Base-by-base conservation (phyloP, 2,888 invertebrate species). In the Craniophora ligustri region DNA sequence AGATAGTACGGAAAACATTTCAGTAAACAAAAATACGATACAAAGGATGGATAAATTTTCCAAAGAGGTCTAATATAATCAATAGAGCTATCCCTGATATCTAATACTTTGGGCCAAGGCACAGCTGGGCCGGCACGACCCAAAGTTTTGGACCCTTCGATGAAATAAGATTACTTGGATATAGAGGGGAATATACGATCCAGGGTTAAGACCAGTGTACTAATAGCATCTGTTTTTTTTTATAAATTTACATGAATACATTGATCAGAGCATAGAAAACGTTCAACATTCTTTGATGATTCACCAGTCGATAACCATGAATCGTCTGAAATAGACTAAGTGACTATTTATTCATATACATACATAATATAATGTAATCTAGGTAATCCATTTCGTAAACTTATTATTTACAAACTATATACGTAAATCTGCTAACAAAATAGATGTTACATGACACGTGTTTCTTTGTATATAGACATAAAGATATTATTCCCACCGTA, bases 21-120 rank as follows among this genome's bases (percentile, higher is more conserved):
- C 1, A 10, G 4, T 26, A 30, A 16, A 13, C 10, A 14, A 30
- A n/a, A 35, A 36, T 6, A 11, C 10, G 19, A 7, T 10, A 16
- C 15, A 32, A 30, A n/a, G n/a, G 42, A 68, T 63, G 35, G 42
- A 63, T 51, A 68, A 11, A 30, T 32, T 10, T 15, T 32, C 11
- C 35, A 26, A 13, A 15, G 16, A 36, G 21, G 61, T 39, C 28
- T 68, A 44, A 63, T 63, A 14, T 63, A 63, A 63, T 63, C 63
- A 63, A 54, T 54, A 40, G 15, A 19, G 39, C 14, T 23, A 35
- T 45, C 18, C 14, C 31, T 6, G 19, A 31, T 42, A 36, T 19
- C 30, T 62, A 47, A 53, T 67, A 28, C 39, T 47, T 31, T 16
- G 32, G 8, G 10, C 50, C 67, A 47, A 38, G 16, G 15, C 13